Percentiles rank a stretch among this genome's conserved stretches.
Conservation (phyloP, 1,140 invertebrate species). For the Bilobella aurantiaca region DNA sequence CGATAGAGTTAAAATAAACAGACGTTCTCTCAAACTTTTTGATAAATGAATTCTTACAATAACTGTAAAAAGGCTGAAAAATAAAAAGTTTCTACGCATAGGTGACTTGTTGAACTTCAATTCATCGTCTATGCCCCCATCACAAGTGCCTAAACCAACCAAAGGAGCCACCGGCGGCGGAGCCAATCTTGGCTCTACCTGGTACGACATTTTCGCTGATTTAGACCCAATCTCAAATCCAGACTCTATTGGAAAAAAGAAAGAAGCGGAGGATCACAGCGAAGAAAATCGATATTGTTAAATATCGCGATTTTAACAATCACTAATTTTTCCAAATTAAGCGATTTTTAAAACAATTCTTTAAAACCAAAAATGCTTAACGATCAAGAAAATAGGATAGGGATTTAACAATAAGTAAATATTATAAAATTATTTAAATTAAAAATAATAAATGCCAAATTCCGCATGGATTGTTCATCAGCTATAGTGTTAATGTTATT, state of each 20-base stretch:
- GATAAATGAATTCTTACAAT: too few species aligned
- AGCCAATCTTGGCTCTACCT: conserved; percentile 44
- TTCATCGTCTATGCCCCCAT: not conserved
- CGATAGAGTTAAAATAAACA: too few species aligned
- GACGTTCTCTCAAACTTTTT: too few species aligned
- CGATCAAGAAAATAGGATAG: too few species aligned
- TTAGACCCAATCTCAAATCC: conserved; percentile 81
- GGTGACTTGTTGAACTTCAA: conserved; percentile 6
- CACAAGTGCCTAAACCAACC: not conserved
- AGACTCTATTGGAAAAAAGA: conserved; percentile 46
- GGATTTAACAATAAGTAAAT: too few species aligned
- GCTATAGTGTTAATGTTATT: too few species aligned
- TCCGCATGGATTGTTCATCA: too few species aligned
- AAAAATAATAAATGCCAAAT: too few species aligned
- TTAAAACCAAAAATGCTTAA: too few species aligned
- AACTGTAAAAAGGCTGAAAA: conserved; percentile 11
- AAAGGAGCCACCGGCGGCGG: not conserved
- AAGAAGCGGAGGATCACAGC: conserved; percentile 35
- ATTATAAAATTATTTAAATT: too few species aligned
- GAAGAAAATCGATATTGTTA: conserved; percentile 38
- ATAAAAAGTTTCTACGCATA: not conserved
- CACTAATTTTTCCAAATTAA: too few species aligned
- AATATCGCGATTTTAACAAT: conserved; percentile 6
- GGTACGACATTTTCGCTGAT: conserved; percentile 88
- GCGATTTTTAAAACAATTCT: too few species aligned